Conservation (phyloP, 2,797 vertebrate genomes). For the Hydrocynus forskahlii region DNA sequence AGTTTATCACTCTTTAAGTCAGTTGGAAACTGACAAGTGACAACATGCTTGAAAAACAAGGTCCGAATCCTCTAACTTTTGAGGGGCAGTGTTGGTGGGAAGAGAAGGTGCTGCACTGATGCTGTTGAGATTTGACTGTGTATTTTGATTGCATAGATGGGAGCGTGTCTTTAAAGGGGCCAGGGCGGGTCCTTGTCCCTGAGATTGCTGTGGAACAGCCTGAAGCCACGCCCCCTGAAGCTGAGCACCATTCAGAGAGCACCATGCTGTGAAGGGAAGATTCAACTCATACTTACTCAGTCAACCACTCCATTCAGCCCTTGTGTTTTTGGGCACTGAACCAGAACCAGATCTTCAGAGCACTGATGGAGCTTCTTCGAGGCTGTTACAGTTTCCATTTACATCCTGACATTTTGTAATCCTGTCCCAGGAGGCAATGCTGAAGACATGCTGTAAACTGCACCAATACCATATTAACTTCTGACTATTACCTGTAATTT, state of each 20-base stretch:
- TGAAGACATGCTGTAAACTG: slow-evolving; percentile 35
- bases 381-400: slow-evolving; percentile 28
- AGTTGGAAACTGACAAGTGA: not conserved
- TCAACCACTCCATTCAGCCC: slow-evolving; percentile 32
- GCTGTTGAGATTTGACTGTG: not conserved
- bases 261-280: slow-evolving; percentile 80
- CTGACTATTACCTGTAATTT: slow-evolving; percentile 1
- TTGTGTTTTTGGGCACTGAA: slow-evolving; percentile 44
- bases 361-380: slow-evolving; percentile 44
- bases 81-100: not conserved
- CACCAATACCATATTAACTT: slow-evolving; percentile 4
- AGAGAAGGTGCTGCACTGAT: not conserved
- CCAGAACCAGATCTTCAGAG: slow-evolving; percentile 37
- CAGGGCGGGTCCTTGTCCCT: slow-evolving; percentile 75
- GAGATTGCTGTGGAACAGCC: slow-evolving; percentile 72
- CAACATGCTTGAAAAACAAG: not conserved
- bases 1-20: not conserved
- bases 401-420: slow-evolving; percentile 35
- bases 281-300: slow-evolving; percentile 19
- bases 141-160: slow-evolving; percentile 48
- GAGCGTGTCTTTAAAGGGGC: slow-evolving; percentile 75
- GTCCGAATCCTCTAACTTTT: not conserved
- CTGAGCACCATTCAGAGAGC: slow-evolving; percentile 81
- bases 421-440: slow-evolving; percentile 21
- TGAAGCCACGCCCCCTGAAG: slow-evolving; percentile 62